Conservation (phyloP, 1,140 invertebrate species). For the Drosophila cardini region DNA sequence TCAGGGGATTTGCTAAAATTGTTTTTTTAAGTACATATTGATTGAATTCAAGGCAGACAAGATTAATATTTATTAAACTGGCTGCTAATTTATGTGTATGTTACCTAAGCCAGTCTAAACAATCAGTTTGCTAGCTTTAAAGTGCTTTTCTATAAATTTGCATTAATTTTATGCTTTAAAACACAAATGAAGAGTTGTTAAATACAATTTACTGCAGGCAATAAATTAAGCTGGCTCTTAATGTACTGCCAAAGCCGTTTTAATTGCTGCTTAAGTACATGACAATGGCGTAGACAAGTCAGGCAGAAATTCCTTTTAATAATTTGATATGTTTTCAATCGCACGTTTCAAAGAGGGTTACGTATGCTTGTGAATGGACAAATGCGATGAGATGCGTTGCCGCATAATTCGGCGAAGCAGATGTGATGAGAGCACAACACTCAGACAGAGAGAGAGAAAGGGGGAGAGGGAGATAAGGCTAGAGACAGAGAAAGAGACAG, state of each 20-base stretch:
- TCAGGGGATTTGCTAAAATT: no score
- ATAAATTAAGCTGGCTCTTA: slow-evolving; percentile 5
- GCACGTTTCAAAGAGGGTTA: slow-evolving; percentile 12
- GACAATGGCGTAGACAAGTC: background rate
- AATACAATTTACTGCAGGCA: background rate
- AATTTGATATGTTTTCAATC: slow-evolving; percentile 11
- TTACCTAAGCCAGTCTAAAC: no score
- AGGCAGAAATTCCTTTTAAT: background rate
- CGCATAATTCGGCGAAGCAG: slow-evolving; percentile 49
- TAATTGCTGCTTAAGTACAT: slow-evolving; percentile 2
- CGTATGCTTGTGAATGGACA: slow-evolving; percentile 22
- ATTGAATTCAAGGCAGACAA: no score
- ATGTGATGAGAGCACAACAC: slow-evolving; percentile 26
- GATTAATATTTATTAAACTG: no score
- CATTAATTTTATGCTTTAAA: no score
- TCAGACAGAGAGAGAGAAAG: background rate
- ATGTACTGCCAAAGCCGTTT: background rate
- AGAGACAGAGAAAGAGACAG: background rate
- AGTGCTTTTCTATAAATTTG: no score
- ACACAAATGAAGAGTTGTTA: no score
- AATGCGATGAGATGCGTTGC: slow-evolving; percentile 41
- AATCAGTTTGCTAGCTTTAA: no score
- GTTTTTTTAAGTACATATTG: no score
- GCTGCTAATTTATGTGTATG: no score
- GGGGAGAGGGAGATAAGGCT: background rate